phyloP scores from a whole-genome alignment of 1,140 invertebrate species.

The Pinna nobilis region DNA sequence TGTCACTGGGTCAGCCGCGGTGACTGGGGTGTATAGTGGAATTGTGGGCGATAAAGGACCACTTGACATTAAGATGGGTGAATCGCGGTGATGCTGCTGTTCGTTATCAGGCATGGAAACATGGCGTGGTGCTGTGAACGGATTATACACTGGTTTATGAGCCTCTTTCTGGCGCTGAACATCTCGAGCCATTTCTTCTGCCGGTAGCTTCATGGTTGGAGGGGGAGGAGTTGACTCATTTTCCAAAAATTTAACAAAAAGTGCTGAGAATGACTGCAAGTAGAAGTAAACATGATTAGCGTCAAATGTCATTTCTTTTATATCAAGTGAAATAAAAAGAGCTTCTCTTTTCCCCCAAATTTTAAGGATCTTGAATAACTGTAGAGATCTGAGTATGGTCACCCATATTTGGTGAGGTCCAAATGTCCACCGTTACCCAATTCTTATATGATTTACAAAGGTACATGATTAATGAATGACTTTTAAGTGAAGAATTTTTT shows the following conservation, averaged over 20 bases:
- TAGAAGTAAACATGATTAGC: conserved; percentile 29
- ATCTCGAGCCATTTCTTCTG: conserved; percentile 76
- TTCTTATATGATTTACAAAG: no score
- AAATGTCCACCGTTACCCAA: no score
- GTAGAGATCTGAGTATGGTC: no score
- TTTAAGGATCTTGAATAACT: neutral
- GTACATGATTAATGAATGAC: no score
- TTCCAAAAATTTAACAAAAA: conserved; percentile 93
- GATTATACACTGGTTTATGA: conserved; percentile 64
- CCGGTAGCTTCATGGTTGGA: conserved; percentile 79
- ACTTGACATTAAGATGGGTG: conserved; percentile 50
- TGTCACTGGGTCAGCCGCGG: conserved; percentile 13
- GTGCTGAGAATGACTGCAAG: conserved; percentile 83
- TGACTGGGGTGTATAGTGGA: conserved; percentile 34
- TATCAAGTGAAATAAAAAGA: neutral
- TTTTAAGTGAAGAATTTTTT: no score
- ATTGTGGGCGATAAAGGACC: conserved; percentile 47
- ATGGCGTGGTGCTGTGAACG: conserved; percentile 70
- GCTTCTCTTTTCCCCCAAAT: neutral
- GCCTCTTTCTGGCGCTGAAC: conserved; percentile 58
- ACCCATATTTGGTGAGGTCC: no score
- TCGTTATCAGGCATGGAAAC: conserved; percentile 54
- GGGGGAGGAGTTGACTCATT: conserved; percentile 86
- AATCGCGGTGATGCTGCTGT: conserved; percentile 30
- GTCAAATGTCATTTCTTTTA: no score